A percentile compares a stretch with the other conserved stretches of the same genome.
Conservation (phyloP, 1,140 invertebrate species). For the Tetragonula clypearis region DNA sequence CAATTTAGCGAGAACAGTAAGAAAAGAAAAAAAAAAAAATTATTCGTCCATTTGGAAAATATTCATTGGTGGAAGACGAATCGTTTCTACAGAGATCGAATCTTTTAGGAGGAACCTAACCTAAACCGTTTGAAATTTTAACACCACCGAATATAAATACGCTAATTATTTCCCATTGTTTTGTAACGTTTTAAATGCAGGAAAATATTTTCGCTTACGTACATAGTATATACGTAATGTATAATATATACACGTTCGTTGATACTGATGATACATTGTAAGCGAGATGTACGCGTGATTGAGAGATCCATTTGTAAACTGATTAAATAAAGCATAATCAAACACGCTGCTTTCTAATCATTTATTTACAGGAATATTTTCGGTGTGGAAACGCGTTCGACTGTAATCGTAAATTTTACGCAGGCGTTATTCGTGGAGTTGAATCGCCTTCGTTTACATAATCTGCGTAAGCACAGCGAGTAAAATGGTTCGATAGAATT, state of each 20-base stretch:
- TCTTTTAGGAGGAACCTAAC: background rate
- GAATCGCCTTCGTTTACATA: conserved; percentile 12
- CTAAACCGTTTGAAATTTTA: conserved; percentile 8
- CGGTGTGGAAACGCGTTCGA: background rate
- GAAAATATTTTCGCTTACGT: background rate
- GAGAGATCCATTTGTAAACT: background rate
- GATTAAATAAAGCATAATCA: background rate
- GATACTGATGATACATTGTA: background rate
- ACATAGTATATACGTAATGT: too few species aligned
- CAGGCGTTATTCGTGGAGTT: background rate
- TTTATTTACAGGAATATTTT: conserved; percentile 29
- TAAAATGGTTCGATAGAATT: background rate
- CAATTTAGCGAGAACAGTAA: background rate
- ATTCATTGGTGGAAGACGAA: background rate
- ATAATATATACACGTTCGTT: background rate
- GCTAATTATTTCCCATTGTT: background rate
- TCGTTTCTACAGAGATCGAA: background rate
- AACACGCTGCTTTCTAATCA: conserved; percentile 5
- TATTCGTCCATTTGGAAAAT: background rate
- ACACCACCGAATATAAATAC: background rate
- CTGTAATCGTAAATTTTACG: background rate
- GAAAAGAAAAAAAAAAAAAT: background rate
- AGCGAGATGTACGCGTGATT: background rate
- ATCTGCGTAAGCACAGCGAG: background rate
- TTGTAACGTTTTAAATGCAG: background rate